Percentiles rank a stretch among this genome's conserved stretches.
Conservation (phyloP, 1,140 invertebrate genomes). For the Cepaea nemoralis region DNA sequence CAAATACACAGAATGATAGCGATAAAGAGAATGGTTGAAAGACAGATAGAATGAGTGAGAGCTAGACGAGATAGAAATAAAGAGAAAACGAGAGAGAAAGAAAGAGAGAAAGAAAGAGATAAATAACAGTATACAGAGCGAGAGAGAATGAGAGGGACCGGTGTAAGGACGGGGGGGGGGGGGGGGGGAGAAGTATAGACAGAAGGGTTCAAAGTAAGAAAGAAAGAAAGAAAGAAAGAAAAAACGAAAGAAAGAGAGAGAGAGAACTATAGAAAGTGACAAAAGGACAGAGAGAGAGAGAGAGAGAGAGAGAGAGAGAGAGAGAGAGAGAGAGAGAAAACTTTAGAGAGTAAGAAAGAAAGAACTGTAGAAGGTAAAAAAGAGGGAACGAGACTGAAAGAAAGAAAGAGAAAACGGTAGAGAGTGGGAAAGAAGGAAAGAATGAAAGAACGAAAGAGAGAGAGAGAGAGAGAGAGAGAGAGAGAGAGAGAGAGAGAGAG, state of each 20-base stretch:
- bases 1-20: too few relatives aligned
- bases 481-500: slow-evolving; percentile 21
- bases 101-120: neutral
- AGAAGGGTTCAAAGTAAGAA: neutral
- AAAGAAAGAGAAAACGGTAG: neutral
- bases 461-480: slow-evolving; percentile 26
- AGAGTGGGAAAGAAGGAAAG: neutral
- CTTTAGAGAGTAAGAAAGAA: neutral
- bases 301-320: neutral
- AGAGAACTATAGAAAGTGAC: neutral
- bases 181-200: slow-evolving; percentile 17
- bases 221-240: neutral
- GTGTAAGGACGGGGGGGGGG: slow-evolving; percentile 3
- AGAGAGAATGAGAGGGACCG: neutral
- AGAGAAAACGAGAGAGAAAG: too few relatives aligned
- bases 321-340: neutral
- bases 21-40: too few relatives aligned
- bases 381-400: neutral
- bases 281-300: neutral
- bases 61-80: too few relatives aligned
- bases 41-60: too few relatives aligned
- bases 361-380: neutral
- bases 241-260: neutral
- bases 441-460: neutral
- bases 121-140: neutral